Percentiles rank a stretch among this genome's conserved stretches.
Evolutionary conservation across 2,113 vertebrate genomes (phyloP).

Genomic region (Pseudopodoces humilis): DNA sequence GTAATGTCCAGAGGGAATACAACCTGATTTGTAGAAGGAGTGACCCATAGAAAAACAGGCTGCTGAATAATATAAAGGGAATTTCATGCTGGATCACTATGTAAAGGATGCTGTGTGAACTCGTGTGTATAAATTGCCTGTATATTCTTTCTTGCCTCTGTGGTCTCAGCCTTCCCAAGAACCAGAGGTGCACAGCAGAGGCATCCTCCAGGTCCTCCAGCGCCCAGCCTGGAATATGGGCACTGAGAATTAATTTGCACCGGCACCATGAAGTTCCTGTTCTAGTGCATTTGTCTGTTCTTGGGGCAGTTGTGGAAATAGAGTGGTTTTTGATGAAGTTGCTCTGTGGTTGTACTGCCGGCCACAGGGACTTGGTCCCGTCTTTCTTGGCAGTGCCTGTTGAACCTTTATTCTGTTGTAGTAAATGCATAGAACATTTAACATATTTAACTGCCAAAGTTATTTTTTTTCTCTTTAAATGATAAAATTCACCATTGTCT

Average conservation of each 20-base stretch:
- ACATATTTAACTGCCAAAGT: background rate
- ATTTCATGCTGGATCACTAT: background rate
- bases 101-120: background rate
- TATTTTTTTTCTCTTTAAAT: background rate
- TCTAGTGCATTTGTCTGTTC: background rate
- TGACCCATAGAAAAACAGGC: background rate
- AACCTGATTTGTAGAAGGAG: background rate
- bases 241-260: background rate
- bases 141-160: background rate
- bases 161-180: background rate
- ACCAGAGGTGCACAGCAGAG: background rate
- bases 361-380: background rate
- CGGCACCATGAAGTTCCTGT: accelerated
- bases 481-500: background rate
- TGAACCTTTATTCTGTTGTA: background rate
- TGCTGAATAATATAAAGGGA: background rate
- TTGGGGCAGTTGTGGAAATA: background rate
- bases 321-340: background rate
- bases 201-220: background rate
- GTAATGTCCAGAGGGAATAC: background rate
- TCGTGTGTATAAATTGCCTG: background rate
- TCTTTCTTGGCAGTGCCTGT: background rate
- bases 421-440: background rate
- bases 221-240: accelerated
- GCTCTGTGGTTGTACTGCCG: background rate